Evolutionary conservation across 2,888 invertebrate species (phyloP).

Genomic region (Crepidodera aurea): DNA sequence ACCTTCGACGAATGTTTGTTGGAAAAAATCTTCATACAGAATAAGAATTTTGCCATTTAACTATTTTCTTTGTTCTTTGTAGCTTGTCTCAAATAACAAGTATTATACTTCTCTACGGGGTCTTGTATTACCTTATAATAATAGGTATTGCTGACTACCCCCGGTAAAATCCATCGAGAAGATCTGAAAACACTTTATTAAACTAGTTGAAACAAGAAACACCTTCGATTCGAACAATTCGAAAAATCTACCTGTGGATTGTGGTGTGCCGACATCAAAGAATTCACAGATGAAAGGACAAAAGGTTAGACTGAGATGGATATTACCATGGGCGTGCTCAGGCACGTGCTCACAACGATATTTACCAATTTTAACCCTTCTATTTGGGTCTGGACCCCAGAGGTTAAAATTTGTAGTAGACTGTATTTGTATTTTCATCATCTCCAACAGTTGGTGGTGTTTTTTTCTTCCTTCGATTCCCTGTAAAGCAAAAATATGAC

Average conservation of each 20-base stretch:
- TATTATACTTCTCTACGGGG: background rate
- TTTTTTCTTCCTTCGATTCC: too few species aligned
- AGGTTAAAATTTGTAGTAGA: too few species aligned
- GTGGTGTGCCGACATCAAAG: slow-evolving; percentile 44
- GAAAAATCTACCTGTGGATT: slow-evolving; percentile 48
- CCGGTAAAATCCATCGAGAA: background rate
- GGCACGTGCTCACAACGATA: background rate
- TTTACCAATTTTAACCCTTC: background rate
- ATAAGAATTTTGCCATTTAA: too few species aligned
- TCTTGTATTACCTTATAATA: slow-evolving; percentile 6
- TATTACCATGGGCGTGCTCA: slow-evolving; percentile 29
- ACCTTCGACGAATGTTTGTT: too few species aligned
- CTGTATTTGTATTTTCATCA: too few species aligned
- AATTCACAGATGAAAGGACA: slow-evolving; percentile 32
- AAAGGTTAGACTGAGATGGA: slow-evolving; percentile 34
- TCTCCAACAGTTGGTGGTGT: too few species aligned
- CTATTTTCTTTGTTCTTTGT: too few species aligned
- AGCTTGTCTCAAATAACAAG: background rate
- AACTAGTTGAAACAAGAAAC: slow-evolving; percentile 44
- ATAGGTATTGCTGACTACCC: slow-evolving; percentile 15
- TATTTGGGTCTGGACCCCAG: too few species aligned
- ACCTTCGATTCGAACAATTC: slow-evolving; percentile 46
- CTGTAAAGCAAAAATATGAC: too few species aligned
- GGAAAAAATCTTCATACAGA: too few species aligned
- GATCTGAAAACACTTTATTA: slow-evolving; percentile 40